phyloP scores from a whole-genome alignment of 2,888 invertebrate genomes.

The Anticlea derivata region DNA sequence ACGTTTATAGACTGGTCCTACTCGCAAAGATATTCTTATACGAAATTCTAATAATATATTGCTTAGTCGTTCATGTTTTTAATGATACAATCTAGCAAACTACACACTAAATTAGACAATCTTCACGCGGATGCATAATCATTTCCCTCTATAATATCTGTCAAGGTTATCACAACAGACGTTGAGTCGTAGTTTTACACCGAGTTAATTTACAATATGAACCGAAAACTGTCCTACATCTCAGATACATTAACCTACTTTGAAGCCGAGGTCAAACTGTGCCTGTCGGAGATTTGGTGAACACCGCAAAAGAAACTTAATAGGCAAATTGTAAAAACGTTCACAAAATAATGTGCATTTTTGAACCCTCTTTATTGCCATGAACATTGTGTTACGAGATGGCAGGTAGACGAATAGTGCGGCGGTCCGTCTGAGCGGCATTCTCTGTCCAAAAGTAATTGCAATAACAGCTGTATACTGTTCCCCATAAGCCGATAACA shows the following conservation, averaged over 20 bases:
- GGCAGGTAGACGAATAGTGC: constrained; percentile 18
- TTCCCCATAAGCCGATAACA: constrained; percentile 14
- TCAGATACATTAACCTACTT: constrained; percentile 75
- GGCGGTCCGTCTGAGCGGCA: constrained; percentile 10
- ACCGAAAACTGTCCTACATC: constrained; percentile 67
- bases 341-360: constrained; percentile 9
- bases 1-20: background rate
- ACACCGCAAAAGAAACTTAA: constrained; percentile 23
- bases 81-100: constrained; percentile 12
- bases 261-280: constrained; percentile 59
- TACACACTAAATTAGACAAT: constrained; percentile 25
- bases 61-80: constrained; percentile 2
- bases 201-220: constrained; percentile 54
- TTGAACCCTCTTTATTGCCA: constrained; percentile 4
- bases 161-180: constrained; percentile 58
- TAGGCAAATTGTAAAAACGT: constrained; percentile 16
- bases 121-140: constrained; percentile 48
- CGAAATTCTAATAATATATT: background rate
- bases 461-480: constrained; percentile 16
- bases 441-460: constrained; percentile 19
- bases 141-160: constrained; percentile 51
- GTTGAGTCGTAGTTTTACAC: constrained; percentile 39
- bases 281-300: constrained; percentile 52
- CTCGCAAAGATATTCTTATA: background rate
- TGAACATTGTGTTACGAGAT: background rate